These are phyloP conservation scores for Dinoponera quadriceps DNA, from an alignment of 1,140 invertebrate genomes.

Conservation along the genomic window DNA sequence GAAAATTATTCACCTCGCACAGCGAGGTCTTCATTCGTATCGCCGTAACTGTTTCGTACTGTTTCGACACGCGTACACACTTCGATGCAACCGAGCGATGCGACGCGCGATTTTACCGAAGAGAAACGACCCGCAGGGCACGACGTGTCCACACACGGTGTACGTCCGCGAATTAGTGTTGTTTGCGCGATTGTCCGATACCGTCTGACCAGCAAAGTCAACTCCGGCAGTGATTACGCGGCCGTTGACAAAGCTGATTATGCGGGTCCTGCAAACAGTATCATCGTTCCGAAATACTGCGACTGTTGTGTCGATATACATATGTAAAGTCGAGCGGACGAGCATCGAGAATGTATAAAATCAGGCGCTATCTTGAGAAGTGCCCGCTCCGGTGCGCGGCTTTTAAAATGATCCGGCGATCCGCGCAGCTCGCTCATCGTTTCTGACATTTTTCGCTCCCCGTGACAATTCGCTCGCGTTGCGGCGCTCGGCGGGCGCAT, in stretches of 20 bases:
- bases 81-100: not conserved
- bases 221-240: slow-evolving; percentile 48
- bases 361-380: too few species aligned
- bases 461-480: too few species aligned
- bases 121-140: slow-evolving; percentile 2
- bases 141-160: not conserved
- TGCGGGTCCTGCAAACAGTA: slow-evolving; percentile 39
- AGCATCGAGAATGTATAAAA: not conserved
- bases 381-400: too few species aligned
- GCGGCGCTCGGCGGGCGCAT: too few species aligned
- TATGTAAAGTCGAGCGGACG: not conserved
- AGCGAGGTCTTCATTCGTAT: not conserved
- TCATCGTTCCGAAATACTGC: slow-evolving; percentile 12
- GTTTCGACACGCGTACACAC: not conserved
- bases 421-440: not conserved
- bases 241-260: slow-evolving; percentile 54
- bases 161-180: slow-evolving; percentile 27
- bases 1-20: too few species aligned
- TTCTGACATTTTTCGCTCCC: not conserved
- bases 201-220: slow-evolving; percentile 44
- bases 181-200: slow-evolving; percentile 44
- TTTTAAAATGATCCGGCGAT: not conserved
- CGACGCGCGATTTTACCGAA: not conserved
- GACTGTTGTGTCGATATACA: too few species aligned
- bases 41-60: not conserved